Percentiles rank a stretch among this genome's conserved stretches.
Conservation (phyloP, 1,140 invertebrate genomes). For the Dinothrombium tinctorium region DNA sequence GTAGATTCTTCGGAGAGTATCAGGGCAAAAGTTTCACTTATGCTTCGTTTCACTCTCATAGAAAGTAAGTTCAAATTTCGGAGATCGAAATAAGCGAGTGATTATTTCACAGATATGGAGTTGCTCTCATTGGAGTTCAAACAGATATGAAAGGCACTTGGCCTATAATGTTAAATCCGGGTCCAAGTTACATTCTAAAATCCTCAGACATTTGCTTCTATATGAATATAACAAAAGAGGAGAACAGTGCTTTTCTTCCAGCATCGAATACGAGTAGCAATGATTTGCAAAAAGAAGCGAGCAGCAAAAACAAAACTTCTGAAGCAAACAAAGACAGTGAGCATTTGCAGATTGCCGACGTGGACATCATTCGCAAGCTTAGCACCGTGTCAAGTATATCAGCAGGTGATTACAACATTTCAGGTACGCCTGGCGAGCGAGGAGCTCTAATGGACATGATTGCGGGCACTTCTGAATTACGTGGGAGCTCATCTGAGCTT, state of each 20-base stretch:
- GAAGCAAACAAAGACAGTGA: neutral
- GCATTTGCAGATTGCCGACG: neutral
- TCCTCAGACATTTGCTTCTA: constrained; percentile 85
- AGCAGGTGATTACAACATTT: neutral
- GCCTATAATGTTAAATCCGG: constrained; percentile 80
- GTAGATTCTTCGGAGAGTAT: constrained; percentile 90
- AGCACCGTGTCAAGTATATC: neutral
- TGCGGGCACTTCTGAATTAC: neutral
- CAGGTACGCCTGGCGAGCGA: neutral
- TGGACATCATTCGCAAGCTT: neutral
- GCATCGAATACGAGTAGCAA: too few species aligned
- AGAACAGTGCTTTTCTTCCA: constrained; percentile 82
- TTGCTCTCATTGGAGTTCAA: constrained; percentile 78
- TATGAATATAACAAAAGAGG: constrained; percentile 92
- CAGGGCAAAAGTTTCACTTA: constrained; percentile 96
- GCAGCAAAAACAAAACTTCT: neutral
- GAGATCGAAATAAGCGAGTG: too few species aligned
- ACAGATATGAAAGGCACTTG: constrained; percentile 64
- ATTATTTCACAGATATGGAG: constrained; percentile 78
- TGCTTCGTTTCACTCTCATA: constrained; percentile 90
- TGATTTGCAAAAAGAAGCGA: too few species aligned
- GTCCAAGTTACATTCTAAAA: constrained; percentile 72
- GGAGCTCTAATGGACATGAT: constrained; percentile 3
- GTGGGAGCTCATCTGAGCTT: constrained; percentile 5
- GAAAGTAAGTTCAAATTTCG: too few species aligned